These are phyloP conservation scores for Heliangelus exortis DNA, from an alignment of 2,797 vertebrate species.

Conservation along the genomic window DNA sequence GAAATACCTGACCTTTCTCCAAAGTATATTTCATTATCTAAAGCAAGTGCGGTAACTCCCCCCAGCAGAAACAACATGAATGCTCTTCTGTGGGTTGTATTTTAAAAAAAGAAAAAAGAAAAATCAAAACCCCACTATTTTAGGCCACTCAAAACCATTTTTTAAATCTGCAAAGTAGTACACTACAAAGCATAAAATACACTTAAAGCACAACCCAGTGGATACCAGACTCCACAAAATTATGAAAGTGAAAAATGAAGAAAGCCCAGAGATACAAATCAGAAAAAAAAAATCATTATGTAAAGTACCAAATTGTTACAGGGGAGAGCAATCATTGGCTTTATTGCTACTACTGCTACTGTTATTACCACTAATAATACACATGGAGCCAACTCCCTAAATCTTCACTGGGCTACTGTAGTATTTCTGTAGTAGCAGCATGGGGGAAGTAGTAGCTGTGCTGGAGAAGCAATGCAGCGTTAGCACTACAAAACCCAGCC, in stretches of 20 bases:
- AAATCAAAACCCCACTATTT: neutral
- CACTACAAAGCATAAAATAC: neutral
- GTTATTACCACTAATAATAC: neutral
- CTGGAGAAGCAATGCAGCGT: neutral
- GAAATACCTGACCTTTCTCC: slow-evolving; percentile 78
- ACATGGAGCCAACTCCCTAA: neutral
- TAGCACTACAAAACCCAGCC: slow-evolving; percentile 32
- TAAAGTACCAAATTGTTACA: neutral
- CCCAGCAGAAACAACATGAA: neutral
- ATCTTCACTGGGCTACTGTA: neutral
- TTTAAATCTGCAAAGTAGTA: neutral
- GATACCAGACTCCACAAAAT: neutral
- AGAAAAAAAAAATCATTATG: neutral
- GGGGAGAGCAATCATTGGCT: neutral
- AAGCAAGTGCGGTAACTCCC: slow-evolving; percentile 59
- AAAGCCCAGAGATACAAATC: neutral
- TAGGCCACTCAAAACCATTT: neutral
- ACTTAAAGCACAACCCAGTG: neutral
- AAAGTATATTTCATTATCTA: slow-evolving; percentile 70
- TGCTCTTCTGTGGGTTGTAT: neutral
- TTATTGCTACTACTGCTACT: neutral
- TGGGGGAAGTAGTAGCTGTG: slow-evolving; percentile 16
- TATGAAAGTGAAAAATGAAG: neutral
- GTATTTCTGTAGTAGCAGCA: slow-evolving; percentile 21
- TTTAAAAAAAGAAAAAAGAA: neutral